Conservation (phyloP, 2,797 vertebrate species). For the Rhinatrema bivittatum region DNA sequence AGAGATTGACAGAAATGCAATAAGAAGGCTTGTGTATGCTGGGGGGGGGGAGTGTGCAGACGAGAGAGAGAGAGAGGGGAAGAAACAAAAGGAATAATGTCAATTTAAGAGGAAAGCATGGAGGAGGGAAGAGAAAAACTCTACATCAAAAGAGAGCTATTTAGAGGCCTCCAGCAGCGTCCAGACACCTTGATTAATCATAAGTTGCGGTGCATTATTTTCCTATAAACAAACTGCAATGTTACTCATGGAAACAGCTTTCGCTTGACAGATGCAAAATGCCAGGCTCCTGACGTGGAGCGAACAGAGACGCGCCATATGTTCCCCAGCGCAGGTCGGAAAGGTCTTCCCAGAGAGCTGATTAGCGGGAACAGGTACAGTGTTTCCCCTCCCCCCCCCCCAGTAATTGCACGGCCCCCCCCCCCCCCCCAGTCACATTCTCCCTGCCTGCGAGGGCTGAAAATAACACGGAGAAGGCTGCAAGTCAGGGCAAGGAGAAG, state of each 20-base stretch:
- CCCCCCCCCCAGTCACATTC: constrained; percentile 3
- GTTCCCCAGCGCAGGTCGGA: constrained; percentile 49
- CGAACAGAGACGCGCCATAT: constrained; percentile 53
- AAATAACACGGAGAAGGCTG: too few relatives aligned
- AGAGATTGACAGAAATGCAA: too few relatives aligned
- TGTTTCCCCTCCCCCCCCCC: constrained; percentile 12
- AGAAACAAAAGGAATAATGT: not conserved
- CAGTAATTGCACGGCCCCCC: constrained; percentile 24
- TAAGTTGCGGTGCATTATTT: constrained; percentile 58
- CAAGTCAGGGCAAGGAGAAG: too few relatives aligned
- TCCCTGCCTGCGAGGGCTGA: too few relatives aligned
- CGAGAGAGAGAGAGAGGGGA: not conserved
- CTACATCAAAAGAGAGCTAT: constrained; percentile 23
- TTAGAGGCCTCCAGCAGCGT: constrained; percentile 35
- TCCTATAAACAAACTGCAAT: constrained; percentile 63
- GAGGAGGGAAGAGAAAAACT: too few relatives aligned
- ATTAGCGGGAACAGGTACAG: constrained; percentile 31
- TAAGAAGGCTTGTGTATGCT: too few relatives aligned
- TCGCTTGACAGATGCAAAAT: constrained; percentile 66
- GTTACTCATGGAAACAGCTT: constrained; percentile 60
- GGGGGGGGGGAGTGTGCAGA: too few relatives aligned
- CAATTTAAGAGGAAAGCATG: too few relatives aligned
- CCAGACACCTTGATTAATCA: constrained; percentile 66
- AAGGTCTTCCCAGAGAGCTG: constrained; percentile 35
- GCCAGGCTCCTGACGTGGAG: constrained; percentile 60